A percentile compares a stretch with the other conserved stretches of the same genome.
phyloP scores from a whole-genome alignment of 2,113 vertebrate genomes.

The Silurus glanis region DNA sequence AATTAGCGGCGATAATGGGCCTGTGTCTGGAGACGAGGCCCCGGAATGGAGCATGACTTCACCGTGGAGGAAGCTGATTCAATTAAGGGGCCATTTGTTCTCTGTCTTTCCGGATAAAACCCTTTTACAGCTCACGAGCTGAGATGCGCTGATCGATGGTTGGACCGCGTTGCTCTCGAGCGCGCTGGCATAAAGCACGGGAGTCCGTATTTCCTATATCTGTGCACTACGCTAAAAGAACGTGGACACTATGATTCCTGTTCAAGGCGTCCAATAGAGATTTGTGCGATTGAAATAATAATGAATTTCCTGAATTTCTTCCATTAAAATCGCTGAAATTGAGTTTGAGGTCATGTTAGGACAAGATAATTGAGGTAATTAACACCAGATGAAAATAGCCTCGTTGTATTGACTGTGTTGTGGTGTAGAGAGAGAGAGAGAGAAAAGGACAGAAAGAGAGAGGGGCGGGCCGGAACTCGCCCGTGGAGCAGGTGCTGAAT shows the following conservation, averaged over 20 bases:
- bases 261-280: too few species aligned
- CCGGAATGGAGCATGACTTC: constrained; percentile 81
- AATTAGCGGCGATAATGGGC: constrained; percentile 89
- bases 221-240: too few species aligned
- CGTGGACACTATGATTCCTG: too few species aligned
- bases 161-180: constrained; percentile 55
- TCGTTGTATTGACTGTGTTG: background rate
- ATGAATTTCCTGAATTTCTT: background rate
- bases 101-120: constrained; percentile 72
- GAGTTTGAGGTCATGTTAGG: background rate
- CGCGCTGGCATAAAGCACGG: constrained; percentile 6
- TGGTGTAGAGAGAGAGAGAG: background rate
- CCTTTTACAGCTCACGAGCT: constrained; percentile 72
- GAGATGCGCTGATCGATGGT: constrained; percentile 69
- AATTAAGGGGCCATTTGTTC: constrained; percentile 93
- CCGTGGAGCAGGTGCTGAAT: constrained; percentile 63
- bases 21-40: constrained; percentile 77
- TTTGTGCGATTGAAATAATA: background rate
- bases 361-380: background rate
- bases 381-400: background rate
- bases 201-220: too few species aligned
- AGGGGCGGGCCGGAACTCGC: constrained; percentile 8
- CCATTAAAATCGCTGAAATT: too few species aligned
- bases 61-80: constrained; percentile 87
- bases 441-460: background rate